phyloP scores from a whole-genome alignment of 30 jellyfish, hydroid and myxozoan species.

The Pelagia noctiluca region DNA sequence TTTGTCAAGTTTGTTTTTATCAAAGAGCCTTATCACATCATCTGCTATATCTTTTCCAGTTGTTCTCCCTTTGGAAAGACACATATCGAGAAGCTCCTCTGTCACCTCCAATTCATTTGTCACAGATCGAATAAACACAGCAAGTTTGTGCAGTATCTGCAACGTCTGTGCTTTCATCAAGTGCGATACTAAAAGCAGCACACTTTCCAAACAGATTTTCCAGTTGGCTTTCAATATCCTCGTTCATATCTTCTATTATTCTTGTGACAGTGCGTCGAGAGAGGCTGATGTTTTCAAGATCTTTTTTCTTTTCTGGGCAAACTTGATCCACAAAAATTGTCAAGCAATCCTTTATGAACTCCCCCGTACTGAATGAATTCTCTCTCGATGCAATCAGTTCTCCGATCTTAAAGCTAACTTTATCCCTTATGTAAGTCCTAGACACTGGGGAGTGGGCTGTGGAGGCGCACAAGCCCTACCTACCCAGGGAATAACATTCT shows the following conservation, averaged over 20 bases:
- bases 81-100: constrained; percentile 42
- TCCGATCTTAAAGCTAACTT: constrained; percentile 7
- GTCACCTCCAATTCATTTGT: constrained; percentile 32
- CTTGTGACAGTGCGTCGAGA: constrained; percentile 55
- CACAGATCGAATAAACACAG: constrained; percentile 1
- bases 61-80: constrained; percentile 34
- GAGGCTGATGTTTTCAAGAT: constrained; percentile 17
- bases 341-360: constrained; percentile 43
- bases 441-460: too few species aligned
- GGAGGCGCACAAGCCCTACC: too few species aligned
- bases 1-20: constrained; percentile 20
- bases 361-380: constrained; percentile 45
- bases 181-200: constrained; percentile 36
- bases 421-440: too few species aligned
- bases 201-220: not conserved
- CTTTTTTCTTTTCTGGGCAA: constrained; percentile 38
- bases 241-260: constrained; percentile 31
- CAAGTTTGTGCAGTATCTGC: constrained; percentile 67
- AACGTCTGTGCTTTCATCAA: constrained; percentile 61
- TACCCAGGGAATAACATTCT: too few species aligned
- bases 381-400: constrained; percentile 12
- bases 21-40: constrained; percentile 30
- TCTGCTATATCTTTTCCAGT: constrained; percentile 37
- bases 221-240: constrained; percentile 23
- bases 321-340: constrained; percentile 17